Percentiles rank a stretch among this genome's conserved stretches.
These are phyloP conservation scores for Oryzias javanicus DNA, from an alignment of 2,113 vertebrate genomes.

Conservation along the genomic window DNA sequence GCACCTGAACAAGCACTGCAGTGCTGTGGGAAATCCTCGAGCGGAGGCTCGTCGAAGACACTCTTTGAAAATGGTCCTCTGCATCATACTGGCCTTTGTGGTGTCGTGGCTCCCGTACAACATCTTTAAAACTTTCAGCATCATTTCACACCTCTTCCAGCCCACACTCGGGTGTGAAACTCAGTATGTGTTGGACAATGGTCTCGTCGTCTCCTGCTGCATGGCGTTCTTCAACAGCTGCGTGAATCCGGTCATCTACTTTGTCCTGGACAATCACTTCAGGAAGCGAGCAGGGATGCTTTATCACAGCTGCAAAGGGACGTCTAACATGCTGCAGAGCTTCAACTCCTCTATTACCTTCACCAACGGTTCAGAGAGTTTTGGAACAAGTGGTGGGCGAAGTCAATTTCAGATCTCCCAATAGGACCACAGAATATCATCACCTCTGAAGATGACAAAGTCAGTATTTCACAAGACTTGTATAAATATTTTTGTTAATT, in stretches of 20 bases:
- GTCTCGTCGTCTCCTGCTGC: conserved; percentile 76
- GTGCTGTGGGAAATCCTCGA: conserved; percentile 51
- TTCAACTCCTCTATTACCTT: conserved; percentile 53
- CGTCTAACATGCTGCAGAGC: conserved; percentile 14
- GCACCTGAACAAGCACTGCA: conserved; percentile 72
- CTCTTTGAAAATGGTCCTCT: conserved; percentile 83
- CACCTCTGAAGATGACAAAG: background rate
- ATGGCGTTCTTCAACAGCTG: conserved; percentile 87
- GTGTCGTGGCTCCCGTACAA: conserved; percentile 88
- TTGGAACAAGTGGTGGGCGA: conserved; percentile 40
- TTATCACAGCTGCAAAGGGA: conserved; percentile 36
- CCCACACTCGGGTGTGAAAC: conserved; percentile 36
- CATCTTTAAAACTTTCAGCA: conserved; percentile 70
- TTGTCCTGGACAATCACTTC: conserved; percentile 83
- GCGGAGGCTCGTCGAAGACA: conserved; percentile 67
- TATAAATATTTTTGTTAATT: background rate
- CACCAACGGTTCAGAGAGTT: conserved; percentile 60
- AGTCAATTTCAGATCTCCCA: conserved; percentile 34
- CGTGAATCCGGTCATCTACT: conserved; percentile 84
- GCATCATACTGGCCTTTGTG: conserved; percentile 80
- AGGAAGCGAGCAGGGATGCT: conserved; percentile 50
- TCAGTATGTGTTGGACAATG: conserved; percentile 47
- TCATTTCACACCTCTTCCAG: conserved; percentile 42
- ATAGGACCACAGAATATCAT: conserved; percentile 12
- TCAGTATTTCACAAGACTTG: background rate